phyloP scores from a whole-genome alignment of 1,140 invertebrate species.

The Pollicipes pollicipes region DNA sequence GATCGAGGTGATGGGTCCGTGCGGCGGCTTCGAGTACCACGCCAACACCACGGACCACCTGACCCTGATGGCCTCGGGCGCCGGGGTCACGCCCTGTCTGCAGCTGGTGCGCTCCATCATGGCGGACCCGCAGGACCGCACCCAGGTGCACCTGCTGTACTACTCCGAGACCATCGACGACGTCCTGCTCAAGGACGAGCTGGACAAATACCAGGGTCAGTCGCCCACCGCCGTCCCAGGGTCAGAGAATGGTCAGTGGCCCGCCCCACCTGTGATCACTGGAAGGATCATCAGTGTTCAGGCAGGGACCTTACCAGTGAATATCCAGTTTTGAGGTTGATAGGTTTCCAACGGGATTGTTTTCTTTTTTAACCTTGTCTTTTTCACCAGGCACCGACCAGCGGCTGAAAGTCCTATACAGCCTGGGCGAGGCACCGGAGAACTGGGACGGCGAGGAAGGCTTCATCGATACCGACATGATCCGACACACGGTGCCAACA shows the following conservation, averaged over 20 bases:
- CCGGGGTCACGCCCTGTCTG: constrained; percentile 18
- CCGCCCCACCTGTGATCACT: too few species aligned
- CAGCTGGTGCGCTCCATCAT: constrained; percentile 17
- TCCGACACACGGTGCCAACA: constrained; percentile 11
- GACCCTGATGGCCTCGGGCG: constrained; percentile 17
- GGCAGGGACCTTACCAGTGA: too few species aligned
- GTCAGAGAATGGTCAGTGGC: too few species aligned
- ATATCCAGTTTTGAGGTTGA: too few species aligned
- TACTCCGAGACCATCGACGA: constrained; percentile 16
- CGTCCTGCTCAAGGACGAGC: constrained; percentile 17
- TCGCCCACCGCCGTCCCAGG: too few species aligned
- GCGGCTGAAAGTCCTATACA: constrained; percentile 10
- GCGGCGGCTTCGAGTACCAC: constrained; percentile 19
- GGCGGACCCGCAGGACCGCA: constrained; percentile 12
- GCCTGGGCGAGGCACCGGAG: constrained; percentile 11
- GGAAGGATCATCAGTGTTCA: too few species aligned
- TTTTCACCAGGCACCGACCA: constrained; percentile 6
- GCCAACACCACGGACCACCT: constrained; percentile 12
- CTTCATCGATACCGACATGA: constrained; percentile 14
- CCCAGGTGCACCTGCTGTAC: constrained; percentile 15
- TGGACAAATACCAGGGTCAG: constrained; percentile 15
- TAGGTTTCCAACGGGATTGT: too few species aligned
- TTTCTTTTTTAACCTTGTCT: background rate
- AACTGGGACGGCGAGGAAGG: constrained; percentile 16
- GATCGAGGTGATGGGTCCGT: constrained; percentile 17